A percentile compares a stretch with the other conserved stretches of the same genome.
Conservation (phyloP, 2,888 invertebrate genomes). For the Meloe dianella region DNA sequence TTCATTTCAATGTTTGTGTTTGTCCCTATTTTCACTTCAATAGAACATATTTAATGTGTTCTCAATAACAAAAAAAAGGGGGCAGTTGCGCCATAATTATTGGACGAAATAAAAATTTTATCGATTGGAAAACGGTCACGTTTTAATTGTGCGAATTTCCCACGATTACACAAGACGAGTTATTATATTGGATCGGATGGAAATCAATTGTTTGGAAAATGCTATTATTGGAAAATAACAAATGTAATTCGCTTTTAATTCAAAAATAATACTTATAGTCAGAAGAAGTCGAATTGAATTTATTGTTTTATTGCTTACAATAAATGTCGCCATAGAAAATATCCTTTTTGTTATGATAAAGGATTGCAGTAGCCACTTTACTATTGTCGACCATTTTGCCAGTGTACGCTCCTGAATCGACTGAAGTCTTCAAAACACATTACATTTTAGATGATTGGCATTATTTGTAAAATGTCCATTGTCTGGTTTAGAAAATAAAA, state of each 20-base stretch:
- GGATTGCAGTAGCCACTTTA: conserved; percentile 7
- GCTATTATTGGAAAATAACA: conserved; percentile 4
- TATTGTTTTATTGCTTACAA: conserved; percentile 17
- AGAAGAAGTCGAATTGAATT: neutral
- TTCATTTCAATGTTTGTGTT: conserved; percentile 19
- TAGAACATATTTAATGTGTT: neutral
- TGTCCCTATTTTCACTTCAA: conserved; percentile 22
- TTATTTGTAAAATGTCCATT: no score
- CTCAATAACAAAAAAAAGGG: neutral
- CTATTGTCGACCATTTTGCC: no score
- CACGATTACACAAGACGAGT: neutral
- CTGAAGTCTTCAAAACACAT: no score
- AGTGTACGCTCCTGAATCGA: no score
- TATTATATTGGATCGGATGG: neutral
- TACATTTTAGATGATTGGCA: no score
- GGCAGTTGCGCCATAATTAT: neutral
- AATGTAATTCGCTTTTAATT: neutral
- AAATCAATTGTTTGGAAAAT: conserved; percentile 8
- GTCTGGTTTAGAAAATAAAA: no score
- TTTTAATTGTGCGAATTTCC: neutral
- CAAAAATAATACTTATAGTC: neutral
- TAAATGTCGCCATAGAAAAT: conserved; percentile 16
- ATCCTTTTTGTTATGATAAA: conserved; percentile 14
- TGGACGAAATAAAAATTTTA: neutral
- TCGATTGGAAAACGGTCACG: conserved; percentile 5